phyloP scores from a whole-genome alignment of 2,888 invertebrate species.

The Beris chalybata region DNA sequence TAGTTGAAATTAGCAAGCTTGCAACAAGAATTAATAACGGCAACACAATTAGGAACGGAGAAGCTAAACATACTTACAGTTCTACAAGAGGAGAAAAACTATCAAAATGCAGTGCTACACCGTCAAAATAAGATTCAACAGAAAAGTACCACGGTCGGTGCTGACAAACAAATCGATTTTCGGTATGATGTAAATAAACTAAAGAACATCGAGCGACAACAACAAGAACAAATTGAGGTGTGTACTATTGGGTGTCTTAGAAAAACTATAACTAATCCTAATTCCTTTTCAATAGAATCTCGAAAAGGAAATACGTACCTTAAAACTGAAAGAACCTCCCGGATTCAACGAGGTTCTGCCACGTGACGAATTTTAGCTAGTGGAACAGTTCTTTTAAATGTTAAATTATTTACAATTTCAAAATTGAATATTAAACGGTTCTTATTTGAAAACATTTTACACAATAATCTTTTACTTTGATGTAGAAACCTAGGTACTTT shows the following conservation, averaged over 20 bases:
- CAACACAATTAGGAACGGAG: conserved; percentile 60
- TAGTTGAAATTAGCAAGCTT: conserved; percentile 45
- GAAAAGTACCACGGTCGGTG: conserved; percentile 33
- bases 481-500: too few relatives aligned
- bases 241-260: not conserved
- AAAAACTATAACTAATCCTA: not conserved
- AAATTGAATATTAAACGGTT: too few relatives aligned
- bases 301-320: conserved; percentile 51
- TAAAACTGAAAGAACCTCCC: conserved; percentile 47
- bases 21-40: conserved; percentile 54
- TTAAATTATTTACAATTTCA: not conserved
- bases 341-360: conserved; percentile 41
- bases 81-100: conserved; percentile 60
- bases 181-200: conserved; percentile 49
- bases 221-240: conserved; percentile 60
- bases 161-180: conserved; percentile 15
- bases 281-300: conserved; percentile 44
- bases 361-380: conserved; percentile 39
- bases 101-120: conserved; percentile 55
- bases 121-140: conserved; percentile 47
- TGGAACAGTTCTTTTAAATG: not conserved
- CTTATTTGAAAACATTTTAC: too few relatives aligned
- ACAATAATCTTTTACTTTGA: too few relatives aligned
- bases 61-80: conserved; percentile 60
- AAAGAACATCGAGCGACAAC: conserved; percentile 51